phyloP scores from a whole-genome alignment of 2,113 vertebrate species.

The Nesoenas mayeri region DNA sequence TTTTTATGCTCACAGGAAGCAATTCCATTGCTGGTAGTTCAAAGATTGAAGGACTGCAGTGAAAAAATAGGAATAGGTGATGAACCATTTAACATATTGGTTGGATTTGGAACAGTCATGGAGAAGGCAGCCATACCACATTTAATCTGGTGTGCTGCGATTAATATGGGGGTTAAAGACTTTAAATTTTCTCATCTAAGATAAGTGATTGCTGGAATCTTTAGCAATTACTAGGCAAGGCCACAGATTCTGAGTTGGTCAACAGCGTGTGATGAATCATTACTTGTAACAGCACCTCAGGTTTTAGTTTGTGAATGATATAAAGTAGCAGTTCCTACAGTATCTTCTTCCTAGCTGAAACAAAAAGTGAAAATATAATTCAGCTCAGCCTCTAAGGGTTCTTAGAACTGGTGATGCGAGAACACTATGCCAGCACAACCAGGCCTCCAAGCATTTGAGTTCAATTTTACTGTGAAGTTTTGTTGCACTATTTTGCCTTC shows the following conservation, averaged over 20 bases:
- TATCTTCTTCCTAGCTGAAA: neutral
- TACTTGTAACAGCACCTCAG: neutral
- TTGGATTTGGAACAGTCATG: neutral
- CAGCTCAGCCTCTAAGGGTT: neutral
- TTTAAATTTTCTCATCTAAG: neutral
- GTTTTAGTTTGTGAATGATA: neutral
- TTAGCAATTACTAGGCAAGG: neutral
- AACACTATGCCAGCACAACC: neutral
- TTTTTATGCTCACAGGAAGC: neutral
- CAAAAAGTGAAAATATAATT: neutral
- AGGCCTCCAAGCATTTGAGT: neutral
- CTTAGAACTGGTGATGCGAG: neutral
- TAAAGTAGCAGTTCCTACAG: neutral
- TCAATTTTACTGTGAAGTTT: neutral
- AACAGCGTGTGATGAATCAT: neutral
- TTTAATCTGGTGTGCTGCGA: neutral
- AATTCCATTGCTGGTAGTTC: neutral
- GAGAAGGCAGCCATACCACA: neutral
- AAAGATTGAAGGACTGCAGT: neutral
- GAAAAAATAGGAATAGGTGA: neutral
- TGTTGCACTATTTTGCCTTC: neutral
- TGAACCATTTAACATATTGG: neutral
- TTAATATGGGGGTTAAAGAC: fast-evolving
- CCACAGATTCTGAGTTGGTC: neutral
- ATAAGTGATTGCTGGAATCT: neutral